Base-by-base conservation (phyloP, 2,113 vertebrate genomes). In the Indri indri region DNA sequence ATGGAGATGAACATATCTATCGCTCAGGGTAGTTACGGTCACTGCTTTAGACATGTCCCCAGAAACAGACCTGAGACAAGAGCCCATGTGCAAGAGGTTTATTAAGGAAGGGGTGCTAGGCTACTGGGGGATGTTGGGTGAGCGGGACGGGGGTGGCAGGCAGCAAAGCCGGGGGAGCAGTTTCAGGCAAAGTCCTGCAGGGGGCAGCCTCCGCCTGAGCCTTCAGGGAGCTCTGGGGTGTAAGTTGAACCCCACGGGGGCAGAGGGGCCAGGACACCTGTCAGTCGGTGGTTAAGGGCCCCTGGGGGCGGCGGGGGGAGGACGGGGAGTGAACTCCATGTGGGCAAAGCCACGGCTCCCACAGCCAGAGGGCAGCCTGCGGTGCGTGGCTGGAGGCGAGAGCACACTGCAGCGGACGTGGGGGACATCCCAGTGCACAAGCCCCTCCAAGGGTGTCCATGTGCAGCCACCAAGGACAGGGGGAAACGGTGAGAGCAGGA, bases 191-290 rank as follows among this genome's bases (percentile, higher is more conserved):
- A 9, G 30, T 22, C n/a, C 57, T 45, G 77, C 66, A 42, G 30
- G 30, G 32, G 66, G 65, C 92, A 83, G 77, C n/a, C 3, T 45
- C 70, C 6, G 47, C 54, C 45, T 3, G 14, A 27, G 34, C 57
- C 47, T 25, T 9, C 14, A 10, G 47, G 82, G 91, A 37, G 47
- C 83, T 23, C 17, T 3, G 42, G 7, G 3, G 4, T 45, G 23
- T 6, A 27, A 13, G 18, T 5, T 52, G 27, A 0, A 3, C 4
- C 50, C 22, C 14, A 10, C 10, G 0, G 52, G 27, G 2, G 61
- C 42, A 32, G 59, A 70, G 61, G 18, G 8, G 34, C 45, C 50
- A 34, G 59, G 8, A 70, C 37, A 1, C 80, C 50, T 1, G 18
- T 10, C 18, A 3, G 25, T 61, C 42, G 0, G 30, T 7, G 74